Evolutionary conservation across 2,113 vertebrate species (phyloP), one percentile per base, ranked within the genome.

Genomic region (Blennius ocellaris): DNA sequence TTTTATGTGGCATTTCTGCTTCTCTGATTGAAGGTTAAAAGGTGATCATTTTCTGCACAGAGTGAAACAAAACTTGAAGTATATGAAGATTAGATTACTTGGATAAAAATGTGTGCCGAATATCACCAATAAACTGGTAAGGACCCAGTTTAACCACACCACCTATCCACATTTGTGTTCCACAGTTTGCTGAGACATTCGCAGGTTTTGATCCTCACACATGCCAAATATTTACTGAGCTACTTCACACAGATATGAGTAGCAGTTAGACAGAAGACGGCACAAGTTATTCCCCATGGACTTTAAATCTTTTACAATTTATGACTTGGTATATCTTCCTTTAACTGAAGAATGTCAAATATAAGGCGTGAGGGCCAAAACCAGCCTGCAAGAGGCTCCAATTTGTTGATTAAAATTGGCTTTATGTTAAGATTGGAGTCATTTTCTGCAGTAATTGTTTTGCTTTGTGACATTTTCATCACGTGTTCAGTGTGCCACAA

Each of bases 121-220:
- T 30, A 30, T 2, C 21, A 30, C 4, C 21, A 30, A 30, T 30
- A 30, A 30, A 2, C 21, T 30, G 21, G 21, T 30, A 30, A 30
- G 21, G 21, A 30, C 21, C 21, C 21, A 30, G 21, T 30, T 30
- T 30, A 2, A 30, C 21, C 21, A 3, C 7, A 37, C 12, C 6
- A 17, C 5, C 16, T 45, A 45, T 21, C 1, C 14, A 11, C 12
- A 6, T 55, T 49, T 47, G 56, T 72, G 77, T 66, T 79, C 2
- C 76, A 56, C 82, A 77, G 82, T 84, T 86, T 80, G 82, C 53
- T 41, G 86, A 81, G 69, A 87, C 66, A 52, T 41, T 16, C 69
- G 67, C 0, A 1, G 21, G 53, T 62, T 56, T 57, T 63, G 61
- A 73, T 77, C 78, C 53, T 39, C 58, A 67, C 77, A 73, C 65